These are phyloP conservation scores for Hirtodrosophila duncani DNA, from an alignment of 2,888 invertebrate genomes.

Conservation along the genomic window DNA sequence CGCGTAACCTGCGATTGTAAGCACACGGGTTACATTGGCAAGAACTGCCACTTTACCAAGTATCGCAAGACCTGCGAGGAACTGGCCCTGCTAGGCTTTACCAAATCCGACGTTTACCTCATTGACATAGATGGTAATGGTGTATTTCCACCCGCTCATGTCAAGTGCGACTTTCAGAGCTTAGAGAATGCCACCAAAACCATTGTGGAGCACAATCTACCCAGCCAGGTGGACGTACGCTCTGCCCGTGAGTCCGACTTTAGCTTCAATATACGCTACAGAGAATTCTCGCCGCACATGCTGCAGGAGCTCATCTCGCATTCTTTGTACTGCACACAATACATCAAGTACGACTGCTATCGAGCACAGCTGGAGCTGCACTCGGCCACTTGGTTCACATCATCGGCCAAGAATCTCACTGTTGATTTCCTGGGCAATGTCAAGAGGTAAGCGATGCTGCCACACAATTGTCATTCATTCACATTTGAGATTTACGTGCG, in stretches of 20 bases:
- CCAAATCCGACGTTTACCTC: slow-evolving; percentile 92
- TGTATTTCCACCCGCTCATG: slow-evolving; percentile 92
- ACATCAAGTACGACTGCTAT: slow-evolving; percentile 93
- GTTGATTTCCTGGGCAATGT: slow-evolving; percentile 92
- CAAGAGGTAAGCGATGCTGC: slow-evolving; percentile 81
- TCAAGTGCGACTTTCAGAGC: slow-evolving; percentile 94
- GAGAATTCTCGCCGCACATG: slow-evolving; percentile 94
- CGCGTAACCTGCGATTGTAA: slow-evolving; percentile 93
- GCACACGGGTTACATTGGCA: slow-evolving; percentile 93
- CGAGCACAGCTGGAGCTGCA: slow-evolving; percentile 92
- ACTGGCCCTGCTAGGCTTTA: slow-evolving; percentile 90
- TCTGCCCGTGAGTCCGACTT: slow-evolving; percentile 88
- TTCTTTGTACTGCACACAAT: slow-evolving; percentile 92
- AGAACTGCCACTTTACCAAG: slow-evolving; percentile 95
- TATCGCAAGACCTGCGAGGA: slow-evolving; percentile 96
- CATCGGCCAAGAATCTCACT: slow-evolving; percentile 86
- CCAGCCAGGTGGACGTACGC: slow-evolving; percentile 92
- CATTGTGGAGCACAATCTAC: slow-evolving; percentile 93
- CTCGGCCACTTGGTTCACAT: slow-evolving; percentile 92
- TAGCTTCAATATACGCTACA: slow-evolving; percentile 90
- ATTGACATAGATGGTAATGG: slow-evolving; percentile 97
- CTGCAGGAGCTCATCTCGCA: slow-evolving; percentile 92
- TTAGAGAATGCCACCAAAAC: slow-evolving; percentile 91
- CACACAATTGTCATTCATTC: slow-evolving; percentile 10
- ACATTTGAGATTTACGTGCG: slow-evolving; percentile 49